phyloP scores from a whole-genome alignment of 2,113 vertebrate genomes.

The Tachysurus vachellii region DNA sequence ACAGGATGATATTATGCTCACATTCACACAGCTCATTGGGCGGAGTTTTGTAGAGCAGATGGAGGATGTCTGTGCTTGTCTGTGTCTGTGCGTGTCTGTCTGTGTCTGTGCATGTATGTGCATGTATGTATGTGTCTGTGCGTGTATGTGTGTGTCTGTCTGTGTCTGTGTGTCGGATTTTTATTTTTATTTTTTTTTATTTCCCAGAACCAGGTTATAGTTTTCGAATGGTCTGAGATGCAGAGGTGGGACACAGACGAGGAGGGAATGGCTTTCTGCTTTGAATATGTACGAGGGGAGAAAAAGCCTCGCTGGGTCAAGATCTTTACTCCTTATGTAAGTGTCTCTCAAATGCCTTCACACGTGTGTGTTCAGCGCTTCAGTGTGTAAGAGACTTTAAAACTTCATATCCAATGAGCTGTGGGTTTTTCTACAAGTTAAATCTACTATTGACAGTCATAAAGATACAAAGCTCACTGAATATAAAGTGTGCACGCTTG shows the following conservation, averaged over 20 bases:
- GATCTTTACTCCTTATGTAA: constrained; percentile 86
- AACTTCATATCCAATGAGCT: background rate
- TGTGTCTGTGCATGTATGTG: background rate
- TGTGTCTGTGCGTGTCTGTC: too few species aligned
- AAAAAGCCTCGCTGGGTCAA: constrained; percentile 97
- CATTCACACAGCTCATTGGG: too few species aligned
- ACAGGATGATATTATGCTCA: too few species aligned
- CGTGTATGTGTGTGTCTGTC: background rate
- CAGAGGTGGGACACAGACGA: constrained; percentile 98
- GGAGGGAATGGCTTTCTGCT: constrained; percentile 98
- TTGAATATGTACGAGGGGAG: constrained; percentile 90
- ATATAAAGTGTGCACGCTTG: too few species aligned
- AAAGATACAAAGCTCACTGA: too few species aligned
- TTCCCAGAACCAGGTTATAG: constrained; percentile 91
- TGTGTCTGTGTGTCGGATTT: background rate
- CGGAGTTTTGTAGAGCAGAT: too few species aligned
- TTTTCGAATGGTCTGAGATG: constrained; percentile 95
- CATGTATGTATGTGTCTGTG: background rate
- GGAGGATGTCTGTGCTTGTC: background rate
- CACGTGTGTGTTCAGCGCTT: background rate
- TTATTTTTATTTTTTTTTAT: background rate
- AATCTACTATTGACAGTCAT: too few species aligned
- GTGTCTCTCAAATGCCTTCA: constrained; percentile 54
- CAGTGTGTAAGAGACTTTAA: background rate
- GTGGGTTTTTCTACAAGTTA: background rate